Base-by-base conservation (phyloP, 1,140 invertebrate species). In the Magallana gigas region DNA sequence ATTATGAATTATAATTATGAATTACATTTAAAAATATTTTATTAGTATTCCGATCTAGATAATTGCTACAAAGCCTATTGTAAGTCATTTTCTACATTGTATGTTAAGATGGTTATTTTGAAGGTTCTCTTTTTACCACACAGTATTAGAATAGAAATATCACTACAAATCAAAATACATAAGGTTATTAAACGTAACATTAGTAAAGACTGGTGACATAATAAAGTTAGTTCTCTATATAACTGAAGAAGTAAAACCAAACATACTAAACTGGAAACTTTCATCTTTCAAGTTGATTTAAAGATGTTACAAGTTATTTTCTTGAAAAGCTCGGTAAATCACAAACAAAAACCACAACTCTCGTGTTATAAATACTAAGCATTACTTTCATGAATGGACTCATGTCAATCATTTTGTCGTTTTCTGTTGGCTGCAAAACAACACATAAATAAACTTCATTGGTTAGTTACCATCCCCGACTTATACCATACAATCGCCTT, bases 381-480 rank as follows among this genome's bases (percentile, higher is more conserved):
- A 48, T 76, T 76, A 76, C 68, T 76, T 76, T 8, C 29, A 76
- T 29, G 68, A 29, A 29, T 36, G 68, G 68, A 2, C 68, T 76
- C 36, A 76, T 76, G 23, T 76, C 68, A 76, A 76, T 8, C 23
- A 76, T 76, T 76, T 76, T 76, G 8, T 76, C 23, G 68, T 76
- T 76, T 76, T 76, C 68, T 23, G 8, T 29, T 4, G 68, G 68
- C 68, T 76, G 68, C 18, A 76, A 76, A 76, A 76, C 68, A 76
- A 76, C 23, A 76, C 18, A 18, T 64, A 76, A 76, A 76, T 29
- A 76, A 29, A 76, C 68, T 76, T 76, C 36, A 76, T 76, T 48
- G 23, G 18, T 76, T 76, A 76, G 68, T 76, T 29, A 76, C 68
- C 23, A 23, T 4, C 68, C 23, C 11, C 11, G 2, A 23, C 23